Conservation (phyloP, 2,888 invertebrate genomes). For the Polylopha cassiicola region DNA sequence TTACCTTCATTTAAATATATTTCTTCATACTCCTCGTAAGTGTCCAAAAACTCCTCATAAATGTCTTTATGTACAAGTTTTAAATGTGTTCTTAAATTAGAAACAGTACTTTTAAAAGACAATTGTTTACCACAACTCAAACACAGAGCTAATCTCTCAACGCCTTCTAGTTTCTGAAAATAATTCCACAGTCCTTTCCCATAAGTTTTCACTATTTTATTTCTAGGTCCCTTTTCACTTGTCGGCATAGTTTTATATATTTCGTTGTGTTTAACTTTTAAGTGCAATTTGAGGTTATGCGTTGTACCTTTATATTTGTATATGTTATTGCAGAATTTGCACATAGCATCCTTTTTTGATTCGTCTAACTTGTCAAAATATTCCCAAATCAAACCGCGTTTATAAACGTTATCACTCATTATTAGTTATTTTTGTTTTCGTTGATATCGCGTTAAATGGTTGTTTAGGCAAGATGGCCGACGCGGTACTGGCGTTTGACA, state of each 20-base stretch:
- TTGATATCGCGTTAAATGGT: constrained; percentile 3
- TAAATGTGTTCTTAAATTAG: too few relatives aligned
- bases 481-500: neutral
- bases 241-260: constrained; percentile 4
- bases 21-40: too few relatives aligned
- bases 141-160: too few relatives aligned
- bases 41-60: too few relatives aligned
- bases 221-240: neutral
- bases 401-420: constrained; percentile 16
- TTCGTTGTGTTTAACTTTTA: constrained; percentile 10
- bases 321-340: constrained; percentile 11
- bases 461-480: neutral
- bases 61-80: too few relatives aligned
- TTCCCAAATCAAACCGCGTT: constrained; percentile 16
- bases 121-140: too few relatives aligned
- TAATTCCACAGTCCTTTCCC: constrained; percentile 6
- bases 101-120: too few relatives aligned
- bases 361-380: constrained; percentile 17
- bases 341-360: constrained; percentile 9
- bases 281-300: constrained; percentile 23
- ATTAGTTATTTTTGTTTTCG: constrained; percentile 6
- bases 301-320: constrained; percentile 18
- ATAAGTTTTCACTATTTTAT: neutral
- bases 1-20: too few relatives aligned
- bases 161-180: too few relatives aligned